Conservation (phyloP, 1,140 invertebrate genomes). For the Calephelis nemesis region DNA sequence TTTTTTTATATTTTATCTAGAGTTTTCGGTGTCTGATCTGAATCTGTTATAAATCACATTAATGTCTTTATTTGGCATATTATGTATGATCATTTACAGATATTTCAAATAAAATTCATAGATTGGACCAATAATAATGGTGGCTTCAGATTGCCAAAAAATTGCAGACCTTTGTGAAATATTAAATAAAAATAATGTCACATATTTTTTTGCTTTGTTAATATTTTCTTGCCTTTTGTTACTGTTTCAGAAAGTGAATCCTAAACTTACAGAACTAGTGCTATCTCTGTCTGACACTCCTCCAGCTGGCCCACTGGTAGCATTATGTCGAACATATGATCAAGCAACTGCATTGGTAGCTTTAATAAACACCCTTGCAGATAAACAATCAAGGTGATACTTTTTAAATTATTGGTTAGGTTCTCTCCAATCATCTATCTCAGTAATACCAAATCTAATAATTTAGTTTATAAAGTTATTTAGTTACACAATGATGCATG, state of each 20-base stretch:
- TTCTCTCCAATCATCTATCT: too few relatives aligned
- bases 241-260: slow-evolving; percentile 62
- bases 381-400: slow-evolving; percentile 85
- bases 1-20: too few relatives aligned
- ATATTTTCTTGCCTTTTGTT: slow-evolving; percentile 11
- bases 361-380: slow-evolving; percentile 96
- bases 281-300: slow-evolving; percentile 89
- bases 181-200: too few relatives aligned
- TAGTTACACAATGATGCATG: slow-evolving; percentile 9
- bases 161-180: too few relatives aligned
- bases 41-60: too few relatives aligned
- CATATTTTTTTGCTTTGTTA: neutral
- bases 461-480: neutral
- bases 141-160: too few relatives aligned
- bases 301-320: slow-evolving; percentile 93
- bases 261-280: slow-evolving; percentile 65
- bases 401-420: neutral
- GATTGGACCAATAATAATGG: too few relatives aligned
- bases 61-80: too few relatives aligned
- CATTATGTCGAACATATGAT: slow-evolving; percentile 95
- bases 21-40: too few relatives aligned
- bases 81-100: too few relatives aligned
- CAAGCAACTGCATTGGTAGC: slow-evolving; percentile 96
- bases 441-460: too few relatives aligned
- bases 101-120: too few relatives aligned